These are phyloP conservation scores for Artibeus lituratus DNA, from an alignment of 2,797 vertebrate genomes.

Conservation along the genomic window DNA sequence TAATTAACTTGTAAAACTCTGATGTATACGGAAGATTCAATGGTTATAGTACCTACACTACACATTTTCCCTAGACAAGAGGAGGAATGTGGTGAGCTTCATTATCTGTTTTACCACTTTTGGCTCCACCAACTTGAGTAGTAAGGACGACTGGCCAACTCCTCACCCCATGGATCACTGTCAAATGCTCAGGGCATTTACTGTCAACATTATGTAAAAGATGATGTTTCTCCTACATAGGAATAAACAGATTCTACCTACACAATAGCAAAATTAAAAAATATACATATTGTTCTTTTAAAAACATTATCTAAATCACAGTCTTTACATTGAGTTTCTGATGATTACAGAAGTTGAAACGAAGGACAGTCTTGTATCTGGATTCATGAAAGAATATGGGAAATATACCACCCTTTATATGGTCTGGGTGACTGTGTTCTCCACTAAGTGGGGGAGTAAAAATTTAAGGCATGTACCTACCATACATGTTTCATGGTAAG, in stretches of 20 bases:
- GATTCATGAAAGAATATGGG: background rate
- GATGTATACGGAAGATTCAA: background rate
- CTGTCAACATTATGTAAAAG: background rate
- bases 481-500: background rate
- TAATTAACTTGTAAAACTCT: constrained; percentile 13
- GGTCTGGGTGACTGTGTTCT: background rate
- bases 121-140: background rate
- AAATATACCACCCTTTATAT: background rate
- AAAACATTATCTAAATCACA: background rate
- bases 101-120: background rate
- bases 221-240: background rate
- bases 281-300: background rate
- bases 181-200: constrained; percentile 23
- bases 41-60: background rate
- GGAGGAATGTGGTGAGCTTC: background rate
- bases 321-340: background rate
- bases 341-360: background rate
- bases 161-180: background rate
- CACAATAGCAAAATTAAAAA: background rate
- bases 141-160: background rate
- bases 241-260: background rate
- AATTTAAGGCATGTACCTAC: background rate
- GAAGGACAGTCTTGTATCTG: background rate
- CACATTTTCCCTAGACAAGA: background rate
- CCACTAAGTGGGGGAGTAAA: background rate